These are phyloP conservation scores for Drosophila nebulosa DNA, from an alignment of 1,140 invertebrate genomes.

Conservation along the genomic window DNA sequence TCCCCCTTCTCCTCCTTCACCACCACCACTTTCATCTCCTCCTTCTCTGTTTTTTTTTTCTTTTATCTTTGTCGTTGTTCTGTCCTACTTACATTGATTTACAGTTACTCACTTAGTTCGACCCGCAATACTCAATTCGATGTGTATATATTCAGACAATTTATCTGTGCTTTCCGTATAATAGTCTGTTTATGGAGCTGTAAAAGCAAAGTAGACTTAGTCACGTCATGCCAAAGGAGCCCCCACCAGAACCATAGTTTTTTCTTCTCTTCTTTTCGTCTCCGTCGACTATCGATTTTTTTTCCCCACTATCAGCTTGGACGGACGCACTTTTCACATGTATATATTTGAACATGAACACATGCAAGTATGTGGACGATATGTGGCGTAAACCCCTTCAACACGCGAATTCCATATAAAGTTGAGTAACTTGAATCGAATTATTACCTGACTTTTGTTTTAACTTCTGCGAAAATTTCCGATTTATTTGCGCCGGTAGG, in stretches of 20 bases:
- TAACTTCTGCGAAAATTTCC: constrained; percentile 37
- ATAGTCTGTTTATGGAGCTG: constrained; percentile 64
- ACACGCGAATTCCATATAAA: constrained; percentile 11
- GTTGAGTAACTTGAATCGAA: constrained; percentile 43
- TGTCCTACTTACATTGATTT: constrained; percentile 61
- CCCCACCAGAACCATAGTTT: constrained; percentile 19
- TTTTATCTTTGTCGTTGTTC: not conserved
- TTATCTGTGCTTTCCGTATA: constrained; percentile 68
- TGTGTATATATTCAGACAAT: constrained; percentile 39
- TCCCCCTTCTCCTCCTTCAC: too few relatives aligned
- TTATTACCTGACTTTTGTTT: constrained; percentile 47
- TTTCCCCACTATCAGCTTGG: constrained; percentile 23
- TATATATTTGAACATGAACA: constrained; percentile 25
- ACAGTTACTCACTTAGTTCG: constrained; percentile 37
- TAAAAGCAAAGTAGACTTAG: constrained; percentile 70
- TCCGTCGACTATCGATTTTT: constrained; percentile 59
- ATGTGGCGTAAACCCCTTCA: not conserved
- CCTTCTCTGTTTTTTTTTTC: not conserved
- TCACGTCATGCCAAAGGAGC: constrained; percentile 59
- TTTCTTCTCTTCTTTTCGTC: constrained; percentile 11
- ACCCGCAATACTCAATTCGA: constrained; percentile 36
- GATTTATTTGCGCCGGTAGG: constrained; percentile 56
- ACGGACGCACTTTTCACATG: constrained; percentile 55
- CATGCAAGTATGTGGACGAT: not conserved
- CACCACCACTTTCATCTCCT: too few relatives aligned